Evolutionary conservation across 2,888 invertebrate species (phyloP).

Genomic region (Acronicta alni): DNA sequence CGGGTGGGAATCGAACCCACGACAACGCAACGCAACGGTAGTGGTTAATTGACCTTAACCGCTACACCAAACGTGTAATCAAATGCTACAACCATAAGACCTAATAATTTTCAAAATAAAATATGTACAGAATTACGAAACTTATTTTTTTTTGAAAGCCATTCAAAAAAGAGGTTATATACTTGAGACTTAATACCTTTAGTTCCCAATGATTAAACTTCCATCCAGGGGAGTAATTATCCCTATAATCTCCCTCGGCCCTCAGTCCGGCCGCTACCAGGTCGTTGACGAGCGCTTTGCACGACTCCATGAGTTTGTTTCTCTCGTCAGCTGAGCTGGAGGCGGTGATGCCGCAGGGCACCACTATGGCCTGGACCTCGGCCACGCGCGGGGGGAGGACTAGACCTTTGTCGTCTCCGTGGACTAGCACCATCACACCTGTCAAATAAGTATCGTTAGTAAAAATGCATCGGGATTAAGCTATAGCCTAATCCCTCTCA

Average conservation of each 20-base stretch:
- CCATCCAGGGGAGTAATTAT: slow-evolving; percentile 99
- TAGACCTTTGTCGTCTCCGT: slow-evolving; percentile 98
- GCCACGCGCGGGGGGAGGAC: slow-evolving; percentile 98
- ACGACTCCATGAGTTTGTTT: slow-evolving; percentile 91
- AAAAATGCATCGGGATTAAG: too few species aligned
- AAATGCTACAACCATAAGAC: too few species aligned
- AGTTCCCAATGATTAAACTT: slow-evolving; percentile 99
- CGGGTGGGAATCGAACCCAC: too few species aligned
- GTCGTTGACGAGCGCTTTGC: slow-evolving; percentile 91
- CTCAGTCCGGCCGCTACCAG: slow-evolving; percentile 91
- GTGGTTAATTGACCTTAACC: too few species aligned
- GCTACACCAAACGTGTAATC: too few species aligned
- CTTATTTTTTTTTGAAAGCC: too few species aligned
- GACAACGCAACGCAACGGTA: too few species aligned
- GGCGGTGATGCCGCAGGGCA: slow-evolving; percentile 98
- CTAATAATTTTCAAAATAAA: too few species aligned
- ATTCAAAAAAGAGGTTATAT: too few species aligned
- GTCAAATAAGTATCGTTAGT: too few species aligned
- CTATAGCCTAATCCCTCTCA: too few species aligned
- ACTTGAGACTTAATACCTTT: slow-evolving; percentile 88
- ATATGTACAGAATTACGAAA: too few species aligned
- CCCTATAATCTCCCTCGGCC: slow-evolving; percentile 96
- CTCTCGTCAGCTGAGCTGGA: slow-evolving; percentile 93
- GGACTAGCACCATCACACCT: slow-evolving; percentile 97
- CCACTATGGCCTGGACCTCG: slow-evolving; percentile 95